Base-by-base conservation (phyloP, 2,888 invertebrate genomes). In the Rugalucina vietnamica region DNA sequence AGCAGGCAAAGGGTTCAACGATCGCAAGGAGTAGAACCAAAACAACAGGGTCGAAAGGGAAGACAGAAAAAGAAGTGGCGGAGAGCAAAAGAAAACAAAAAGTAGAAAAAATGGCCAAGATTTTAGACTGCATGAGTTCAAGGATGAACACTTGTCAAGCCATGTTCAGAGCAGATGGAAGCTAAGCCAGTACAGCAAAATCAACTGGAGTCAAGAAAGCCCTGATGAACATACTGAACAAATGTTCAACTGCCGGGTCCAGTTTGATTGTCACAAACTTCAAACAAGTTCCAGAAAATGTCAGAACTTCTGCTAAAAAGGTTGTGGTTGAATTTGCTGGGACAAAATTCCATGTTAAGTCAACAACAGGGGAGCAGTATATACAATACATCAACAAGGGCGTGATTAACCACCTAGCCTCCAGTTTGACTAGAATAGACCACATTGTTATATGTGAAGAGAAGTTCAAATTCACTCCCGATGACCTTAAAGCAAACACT, bases 341-440 rank as follows among this genome's bases (percentile, higher is more conserved):
- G 50, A 75, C 75, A 0, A 84, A 81, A 36, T 84, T 84, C 71
- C 70, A 81, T 32, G 76, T 70, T 18, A 76, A 76, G n/a, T 71
- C 81, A 18, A 72, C 81, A 71, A 79, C 82, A 27, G 85, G 82
- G 1, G 69, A 79, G 1, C 70, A 85, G 34, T 85, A 81, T 43
- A 21, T 81, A 34, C 27, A 54, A n/a, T 29, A 78, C 65, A 43
- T 81, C 1, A 8, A 73, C 18, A 80, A 83, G 34, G 79, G 74
- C 3, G 29, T 73, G 0, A 57, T 79, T 10, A 21, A 36, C 10
- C 21, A 37, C 2, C 4, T 60, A 5, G 18, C 50, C 21, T 21
- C 54, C 14, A 27, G 39, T 0, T 77, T 84, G 32, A 65, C 80
- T 18, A 54, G 69, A 24, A 1, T 81, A 14, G 24, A 54, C 0